A percentile compares a stretch with the other conserved stretches of the same genome.
Conservation (phyloP, 1,140 invertebrate genomes). For the Pygmarrhopalites habei region DNA sequence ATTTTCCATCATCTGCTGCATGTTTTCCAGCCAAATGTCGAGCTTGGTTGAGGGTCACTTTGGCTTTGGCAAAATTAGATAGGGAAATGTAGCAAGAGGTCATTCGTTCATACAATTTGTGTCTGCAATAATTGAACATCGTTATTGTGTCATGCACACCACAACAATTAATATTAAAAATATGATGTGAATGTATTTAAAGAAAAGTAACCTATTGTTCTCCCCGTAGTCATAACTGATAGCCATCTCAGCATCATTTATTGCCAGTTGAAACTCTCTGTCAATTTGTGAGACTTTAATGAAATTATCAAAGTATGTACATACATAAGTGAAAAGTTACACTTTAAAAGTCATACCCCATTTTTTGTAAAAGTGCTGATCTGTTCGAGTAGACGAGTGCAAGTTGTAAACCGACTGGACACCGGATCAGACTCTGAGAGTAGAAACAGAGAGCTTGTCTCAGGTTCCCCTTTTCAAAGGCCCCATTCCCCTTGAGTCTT, state of each 20-base stretch:
- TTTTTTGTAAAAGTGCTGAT: conserved; percentile 75
- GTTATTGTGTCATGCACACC: no score
- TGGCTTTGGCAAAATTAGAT: conserved; percentile 36
- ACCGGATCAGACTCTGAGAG: conserved; percentile 22
- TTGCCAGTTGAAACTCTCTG: conserved; percentile 56
- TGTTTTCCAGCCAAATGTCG: conserved; percentile 27
- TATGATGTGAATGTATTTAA: no score
- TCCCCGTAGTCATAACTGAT: conserved; percentile 63
- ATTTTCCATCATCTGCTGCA: conserved; percentile 23
- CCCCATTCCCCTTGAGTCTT: conserved; percentile 68
- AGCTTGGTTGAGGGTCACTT: conserved; percentile 29
- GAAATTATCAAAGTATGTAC: no score
- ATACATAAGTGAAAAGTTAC: no score
- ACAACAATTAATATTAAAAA: no score
- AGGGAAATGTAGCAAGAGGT: conserved; percentile 32
- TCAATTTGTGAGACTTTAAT: no score
- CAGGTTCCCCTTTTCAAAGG: conserved; percentile 68
- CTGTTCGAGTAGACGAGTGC: conserved; percentile 75
- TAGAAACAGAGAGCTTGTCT: conserved; percentile 57
- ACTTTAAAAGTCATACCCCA: no score
- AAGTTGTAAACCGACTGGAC: conserved; percentile 48
- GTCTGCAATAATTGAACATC: conserved; percentile 13
- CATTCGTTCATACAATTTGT: conserved; percentile 37
- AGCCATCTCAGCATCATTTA: conserved; percentile 64
- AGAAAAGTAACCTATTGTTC: conserved; percentile 47